Base-by-base conservation (phyloP, 2,113 vertebrate genomes). In the Vanacampus margaritifer region DNA sequence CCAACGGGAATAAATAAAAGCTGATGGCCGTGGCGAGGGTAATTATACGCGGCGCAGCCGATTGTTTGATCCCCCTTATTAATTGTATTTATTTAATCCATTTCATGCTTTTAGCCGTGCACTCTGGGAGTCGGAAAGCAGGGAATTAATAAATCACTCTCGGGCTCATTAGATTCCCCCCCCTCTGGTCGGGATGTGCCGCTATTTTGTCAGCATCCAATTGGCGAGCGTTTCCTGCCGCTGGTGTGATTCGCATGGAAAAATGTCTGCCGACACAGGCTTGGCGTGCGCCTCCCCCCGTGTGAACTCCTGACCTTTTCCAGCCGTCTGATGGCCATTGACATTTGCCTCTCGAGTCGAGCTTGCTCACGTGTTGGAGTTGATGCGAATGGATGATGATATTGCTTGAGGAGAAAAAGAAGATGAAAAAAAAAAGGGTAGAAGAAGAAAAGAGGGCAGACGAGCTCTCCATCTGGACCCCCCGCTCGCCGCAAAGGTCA, bases 31-130 rank as follows among this genome's bases (percentile, higher is more conserved):
- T 79, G 88, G 89, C 88, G 88, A 70, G 84, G 88, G 84, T 91
- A 91, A 93, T 92, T 92, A 91, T 81, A 84, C 84, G 82, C 87
- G 80, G 89, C 86, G 86, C 87, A 88, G 87, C 88, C 88, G 87
- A 92, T 91, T 88, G 88, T 89, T 90, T 89, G 89, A 91, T 89
- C 86, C 89, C 87, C 85, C 86, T 88, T 91, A 92, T 92, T 92
- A 90, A 90, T 91, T 92, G 88, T 92, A 91, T 93, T 93, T 92
- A 92, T 91, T 91, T 93, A 91, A 92, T 92, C 89, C 89, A 90
- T 92, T 90, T 90, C 88, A 90, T 91, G 90, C 88, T 89, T 92
- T 91, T 91, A 92, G 88, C 90, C 86, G 84, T 89, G 86, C 84
- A 89, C 91, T 90, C 81, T 56, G 86, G 87, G 90, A 91, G 85